phyloP scores from a whole-genome alignment of 2,888 invertebrate genomes.

The Bibio marci region DNA sequence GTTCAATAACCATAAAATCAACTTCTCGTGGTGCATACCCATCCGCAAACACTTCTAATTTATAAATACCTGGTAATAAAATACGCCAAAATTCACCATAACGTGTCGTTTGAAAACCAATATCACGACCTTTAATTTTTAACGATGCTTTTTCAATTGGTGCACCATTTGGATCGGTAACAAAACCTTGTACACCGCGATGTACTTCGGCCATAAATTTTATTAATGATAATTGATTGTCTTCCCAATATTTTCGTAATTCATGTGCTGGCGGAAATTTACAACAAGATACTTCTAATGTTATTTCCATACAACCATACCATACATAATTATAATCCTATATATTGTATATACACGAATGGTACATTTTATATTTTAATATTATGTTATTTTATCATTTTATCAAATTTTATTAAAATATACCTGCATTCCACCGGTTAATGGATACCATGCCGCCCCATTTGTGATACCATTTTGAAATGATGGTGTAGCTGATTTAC shows the following conservation, averaged over 20 bases:
- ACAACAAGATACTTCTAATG: conserved; percentile 78
- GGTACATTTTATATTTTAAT: too few relatives aligned
- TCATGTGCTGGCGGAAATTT: conserved; percentile 75
- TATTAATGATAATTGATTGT: conserved; percentile 70
- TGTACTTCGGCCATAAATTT: conserved; percentile 75
- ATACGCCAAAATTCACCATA: conserved; percentile 94
- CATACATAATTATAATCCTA: conserved; percentile 89
- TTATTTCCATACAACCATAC: conserved; percentile 91
- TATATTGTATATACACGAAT: conserved; percentile 37
- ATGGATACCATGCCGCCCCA: conserved; percentile 74
- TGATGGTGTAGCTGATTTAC: conserved; percentile 54
- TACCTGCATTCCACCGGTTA: conserved; percentile 43
- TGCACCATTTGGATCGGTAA: conserved; percentile 58
- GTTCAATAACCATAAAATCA: conserved; percentile 72
- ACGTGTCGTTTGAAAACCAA: conserved; percentile 69
- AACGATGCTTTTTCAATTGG: conserved; percentile 64
- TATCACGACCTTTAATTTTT: conserved; percentile 65
- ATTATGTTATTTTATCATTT: too few relatives aligned
- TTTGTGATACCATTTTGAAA: conserved; percentile 87
- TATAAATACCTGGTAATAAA: conserved; percentile 71
- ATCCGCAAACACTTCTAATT: conserved; percentile 70
- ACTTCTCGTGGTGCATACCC: conserved; percentile 69
- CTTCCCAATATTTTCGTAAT: conserved; percentile 70
- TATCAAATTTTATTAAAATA: background rate
- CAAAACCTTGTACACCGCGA: conserved; percentile 76